These are phyloP conservation scores for Heliconius hewitsoni DNA, from an alignment of 1,140 invertebrate species.

Conservation along the genomic window DNA sequence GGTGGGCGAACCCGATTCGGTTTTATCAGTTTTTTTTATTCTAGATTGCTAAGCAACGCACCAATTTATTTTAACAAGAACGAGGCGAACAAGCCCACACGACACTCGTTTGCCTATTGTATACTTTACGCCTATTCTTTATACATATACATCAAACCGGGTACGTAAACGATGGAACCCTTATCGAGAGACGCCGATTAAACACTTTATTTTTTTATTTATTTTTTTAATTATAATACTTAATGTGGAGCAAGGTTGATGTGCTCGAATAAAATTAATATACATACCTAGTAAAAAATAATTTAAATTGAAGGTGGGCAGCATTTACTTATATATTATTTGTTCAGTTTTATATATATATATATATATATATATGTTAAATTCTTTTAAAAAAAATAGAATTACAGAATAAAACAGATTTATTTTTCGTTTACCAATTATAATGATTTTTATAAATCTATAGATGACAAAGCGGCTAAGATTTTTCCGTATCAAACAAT, in stretches of 20 bases:
- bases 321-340: constrained; percentile 9
- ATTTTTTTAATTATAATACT: constrained; percentile 66
- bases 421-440: background rate
- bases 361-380: background rate
- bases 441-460: background rate
- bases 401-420: background rate
- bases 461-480: background rate
- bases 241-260: constrained; percentile 69
- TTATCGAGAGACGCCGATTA: background rate
- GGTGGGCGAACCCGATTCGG: too few relatives aligned
- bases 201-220: constrained; percentile 31
- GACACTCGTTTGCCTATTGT: background rate
- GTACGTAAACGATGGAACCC: background rate
- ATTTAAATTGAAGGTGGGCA: constrained; percentile 49
- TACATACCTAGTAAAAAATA: constrained; percentile 56
- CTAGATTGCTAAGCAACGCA: background rate
- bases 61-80: background rate
- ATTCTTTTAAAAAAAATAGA: background rate
- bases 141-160: background rate
- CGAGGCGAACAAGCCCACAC: background rate
- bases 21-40: background rate
- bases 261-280: constrained; percentile 67
- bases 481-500: constrained; percentile 35
- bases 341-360: background rate
- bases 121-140: background rate